A percentile compares a stretch with the other conserved stretches of the same genome.
These are phyloP conservation scores for Aurelia coerulea DNA, from an alignment of 30 jellyfish, hydroid and myxozoan species.

Conservation along the genomic window DNA sequence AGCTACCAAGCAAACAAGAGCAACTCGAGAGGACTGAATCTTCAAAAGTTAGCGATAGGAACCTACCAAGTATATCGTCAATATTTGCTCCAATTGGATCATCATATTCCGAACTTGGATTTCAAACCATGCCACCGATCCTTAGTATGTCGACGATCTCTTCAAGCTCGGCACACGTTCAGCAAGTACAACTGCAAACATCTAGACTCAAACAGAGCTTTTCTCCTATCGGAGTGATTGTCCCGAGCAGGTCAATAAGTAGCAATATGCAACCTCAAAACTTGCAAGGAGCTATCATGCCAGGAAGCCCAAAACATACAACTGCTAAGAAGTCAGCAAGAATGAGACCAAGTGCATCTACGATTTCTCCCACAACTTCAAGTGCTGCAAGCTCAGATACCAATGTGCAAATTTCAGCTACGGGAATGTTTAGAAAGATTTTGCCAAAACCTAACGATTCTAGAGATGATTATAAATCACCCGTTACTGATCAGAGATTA, in stretches of 20 bases:
- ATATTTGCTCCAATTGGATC: constrained; percentile 29
- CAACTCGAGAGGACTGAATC: not conserved
- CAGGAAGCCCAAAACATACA: not conserved
- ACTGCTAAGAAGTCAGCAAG: not conserved
- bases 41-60: constrained; percentile 14
- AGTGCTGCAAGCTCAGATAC: not conserved
- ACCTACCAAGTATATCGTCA: constrained; percentile 54
- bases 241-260: constrained; percentile 1
- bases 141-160: constrained; percentile 6
- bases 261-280: not conserved
- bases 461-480: no score
- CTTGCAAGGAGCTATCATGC: not conserved
- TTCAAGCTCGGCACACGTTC: not conserved
- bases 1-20: constrained; percentile 20
- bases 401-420: not conserved
- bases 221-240: constrained; percentile 5
- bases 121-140: constrained; percentile 19
- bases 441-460: constrained; percentile 65
- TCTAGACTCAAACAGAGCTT: no score
- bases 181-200: no score
- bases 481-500: no score
- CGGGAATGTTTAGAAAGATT: constrained; percentile 58
- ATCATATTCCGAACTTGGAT: constrained; percentile 17
- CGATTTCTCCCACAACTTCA: not conserved
- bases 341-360: not conserved